Percentiles rank a stretch among this genome's conserved stretches.
Conservation (phyloP, 2,888 invertebrate species). For the Gonocerus acuteangulatus region DNA sequence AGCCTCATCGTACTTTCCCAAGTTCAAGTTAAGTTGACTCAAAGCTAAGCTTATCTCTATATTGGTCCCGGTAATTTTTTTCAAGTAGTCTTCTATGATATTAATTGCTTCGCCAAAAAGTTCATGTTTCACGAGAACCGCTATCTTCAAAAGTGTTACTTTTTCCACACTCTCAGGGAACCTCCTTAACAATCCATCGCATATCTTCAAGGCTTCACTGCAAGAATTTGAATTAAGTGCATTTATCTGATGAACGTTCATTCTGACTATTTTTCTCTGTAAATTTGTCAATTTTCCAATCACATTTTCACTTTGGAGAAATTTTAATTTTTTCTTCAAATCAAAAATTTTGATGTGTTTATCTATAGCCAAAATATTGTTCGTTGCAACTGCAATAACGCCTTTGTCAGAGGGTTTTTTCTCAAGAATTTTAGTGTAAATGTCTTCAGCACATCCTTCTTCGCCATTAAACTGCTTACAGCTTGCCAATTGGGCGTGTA, state of each 20-base stretch:
- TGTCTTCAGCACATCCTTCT: slow-evolving; percentile 72
- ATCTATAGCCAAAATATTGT: slow-evolving; percentile 87
- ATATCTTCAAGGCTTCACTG: slow-evolving; percentile 81
- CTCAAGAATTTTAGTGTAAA: slow-evolving; percentile 79
- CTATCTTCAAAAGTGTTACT: slow-evolving; percentile 67
- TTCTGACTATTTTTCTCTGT: slow-evolving; percentile 71
- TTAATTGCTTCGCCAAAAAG: slow-evolving; percentile 66
- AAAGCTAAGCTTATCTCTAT: slow-evolving; percentile 60
- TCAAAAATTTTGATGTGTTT: slow-evolving; percentile 94
- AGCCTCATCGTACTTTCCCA: slow-evolving; percentile 64
- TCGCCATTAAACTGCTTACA: slow-evolving; percentile 79
- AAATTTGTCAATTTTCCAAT: slow-evolving; percentile 76
- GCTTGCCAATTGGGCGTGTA: slow-evolving; percentile 64
- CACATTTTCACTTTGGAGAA: slow-evolving; percentile 73
- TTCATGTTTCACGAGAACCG: slow-evolving; percentile 68
- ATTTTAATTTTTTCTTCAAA: slow-evolving; percentile 92
- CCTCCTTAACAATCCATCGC: slow-evolving; percentile 62
- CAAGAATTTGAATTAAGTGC: slow-evolving; percentile 55
- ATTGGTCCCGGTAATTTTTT: slow-evolving; percentile 47
- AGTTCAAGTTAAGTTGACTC: slow-evolving; percentile 66
- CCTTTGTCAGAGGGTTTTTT: slow-evolving; percentile 84
- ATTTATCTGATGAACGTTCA: slow-evolving; percentile 54
- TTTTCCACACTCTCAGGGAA: slow-evolving; percentile 61
- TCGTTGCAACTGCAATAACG: slow-evolving; percentile 84
- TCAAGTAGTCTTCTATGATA: slow-evolving; percentile 54